phyloP scores from a whole-genome alignment of 2,888 invertebrate species.

The Tetheella fluctuosa region DNA sequence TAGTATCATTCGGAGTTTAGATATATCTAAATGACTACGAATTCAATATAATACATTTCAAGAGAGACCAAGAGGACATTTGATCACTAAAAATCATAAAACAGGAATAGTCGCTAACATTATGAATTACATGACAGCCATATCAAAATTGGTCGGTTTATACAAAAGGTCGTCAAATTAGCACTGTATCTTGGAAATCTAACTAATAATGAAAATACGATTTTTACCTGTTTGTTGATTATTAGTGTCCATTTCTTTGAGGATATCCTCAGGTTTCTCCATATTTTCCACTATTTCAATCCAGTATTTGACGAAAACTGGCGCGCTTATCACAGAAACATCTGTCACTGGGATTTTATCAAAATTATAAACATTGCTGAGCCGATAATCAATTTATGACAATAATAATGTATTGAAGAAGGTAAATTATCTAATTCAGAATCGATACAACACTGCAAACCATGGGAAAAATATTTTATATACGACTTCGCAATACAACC shows the following conservation, averaged over 20 bases:
- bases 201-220: conserved; percentile 34
- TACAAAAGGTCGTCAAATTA: conserved; percentile 46
- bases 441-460: not conserved
- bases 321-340: conserved; percentile 69
- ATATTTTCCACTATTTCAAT: conserved; percentile 44
- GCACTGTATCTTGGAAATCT: conserved; percentile 23
- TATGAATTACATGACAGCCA: conserved; percentile 23
- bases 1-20: not conserved
- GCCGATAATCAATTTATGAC: conserved; percentile 22
- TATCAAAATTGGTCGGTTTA: conserved; percentile 50
- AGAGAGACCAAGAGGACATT: not conserved
- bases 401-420: not conserved
- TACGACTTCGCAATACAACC: conserved; percentile 36
- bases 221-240: conserved; percentile 53
- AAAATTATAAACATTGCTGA: conserved; percentile 55
- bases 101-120: not conserved
- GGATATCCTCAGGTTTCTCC: conserved; percentile 57
- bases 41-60: not conserved
- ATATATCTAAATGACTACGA: not conserved
- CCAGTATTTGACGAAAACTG: conserved; percentile 55
- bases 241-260: conserved; percentile 47
- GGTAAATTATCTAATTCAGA: not conserved
- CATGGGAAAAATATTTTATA: not conserved
- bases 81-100: not conserved
- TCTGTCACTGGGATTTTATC: conserved; percentile 63